Evolutionary conservation across 2,797 vertebrate genomes (phyloP).

Genomic region (Alcedo atthis): DNA sequence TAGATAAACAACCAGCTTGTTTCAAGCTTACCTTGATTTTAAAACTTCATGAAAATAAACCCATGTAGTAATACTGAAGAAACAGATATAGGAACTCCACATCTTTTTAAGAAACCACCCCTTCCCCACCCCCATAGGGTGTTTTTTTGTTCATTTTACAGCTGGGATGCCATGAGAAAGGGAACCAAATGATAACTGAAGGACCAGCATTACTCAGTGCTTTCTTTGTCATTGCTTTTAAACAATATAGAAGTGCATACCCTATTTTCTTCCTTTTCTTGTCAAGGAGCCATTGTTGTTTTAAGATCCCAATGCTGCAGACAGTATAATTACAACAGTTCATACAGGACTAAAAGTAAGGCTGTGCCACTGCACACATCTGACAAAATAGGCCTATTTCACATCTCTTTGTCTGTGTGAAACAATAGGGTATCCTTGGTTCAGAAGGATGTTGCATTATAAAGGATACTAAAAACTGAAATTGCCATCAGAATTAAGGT

Average conservation of each 20-base stretch:
- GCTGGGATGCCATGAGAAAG: neutral
- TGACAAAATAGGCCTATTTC: neutral
- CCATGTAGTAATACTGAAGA: neutral
- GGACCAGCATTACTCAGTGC: neutral
- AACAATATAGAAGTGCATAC: neutral
- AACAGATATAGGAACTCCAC: neutral
- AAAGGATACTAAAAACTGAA: neutral
- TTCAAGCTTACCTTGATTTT: neutral
- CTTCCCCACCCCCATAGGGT: too few species aligned
- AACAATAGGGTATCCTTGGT: neutral
- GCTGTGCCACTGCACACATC: rapidly evolving
- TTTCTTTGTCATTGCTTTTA: neutral
- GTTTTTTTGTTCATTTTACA: neutral
- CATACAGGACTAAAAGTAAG: neutral
- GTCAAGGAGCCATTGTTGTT: neutral
- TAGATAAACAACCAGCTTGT: neutral
- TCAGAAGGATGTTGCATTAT: neutral
- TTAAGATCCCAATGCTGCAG: neutral
- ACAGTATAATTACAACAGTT: neutral
- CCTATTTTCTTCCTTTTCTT: neutral
- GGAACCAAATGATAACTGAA: neutral
- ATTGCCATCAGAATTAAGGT: neutral
- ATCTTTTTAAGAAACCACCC: neutral
- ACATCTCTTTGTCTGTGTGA: neutral
- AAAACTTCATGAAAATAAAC: neutral